A percentile compares a stretch with the other conserved stretches of the same genome.
Conservation (phyloP, 92 coral and sea anemone genomes). For the Epizoanthus scotinus region DNA sequence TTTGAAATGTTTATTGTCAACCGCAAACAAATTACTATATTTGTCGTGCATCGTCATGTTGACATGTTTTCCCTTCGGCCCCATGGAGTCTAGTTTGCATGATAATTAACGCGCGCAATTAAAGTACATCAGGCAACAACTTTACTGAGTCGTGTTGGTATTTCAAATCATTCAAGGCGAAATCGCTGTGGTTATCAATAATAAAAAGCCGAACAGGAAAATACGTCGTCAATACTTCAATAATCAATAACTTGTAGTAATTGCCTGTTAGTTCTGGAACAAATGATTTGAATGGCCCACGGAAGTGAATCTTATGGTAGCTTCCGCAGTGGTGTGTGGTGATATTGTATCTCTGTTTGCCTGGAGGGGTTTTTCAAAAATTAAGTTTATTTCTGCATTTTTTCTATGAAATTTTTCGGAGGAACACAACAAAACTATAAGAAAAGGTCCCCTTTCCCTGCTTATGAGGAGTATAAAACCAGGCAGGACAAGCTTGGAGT, state of each 20-base stretch:
- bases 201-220: not conserved
- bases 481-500: not conserved
- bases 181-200: constrained; percentile 3
- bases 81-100: constrained; percentile 18
- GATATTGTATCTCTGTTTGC: not conserved
- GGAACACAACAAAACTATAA: constrained; percentile 11
- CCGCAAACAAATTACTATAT: too few relatives aligned
- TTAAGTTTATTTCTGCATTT: not conserved
- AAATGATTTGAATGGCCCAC: constrained; percentile 4
- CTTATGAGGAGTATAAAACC: constrained; percentile 16
- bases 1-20: too few relatives aligned
- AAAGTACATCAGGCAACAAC: too few relatives aligned
- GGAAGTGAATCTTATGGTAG: constrained; percentile 3
- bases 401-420: constrained; percentile 7
- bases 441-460: constrained; percentile 13
- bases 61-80: too few relatives aligned
- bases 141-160: constrained; percentile 24
- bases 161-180: constrained; percentile 17
- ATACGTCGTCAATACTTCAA: constrained; percentile 14
- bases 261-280: too few relatives aligned
- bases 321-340: constrained; percentile 25
- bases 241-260: constrained; percentile 9
- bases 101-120: constrained; percentile 4
- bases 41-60: too few relatives aligned
- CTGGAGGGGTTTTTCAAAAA: constrained; percentile 6